These are phyloP conservation scores for Apis dorsata DNA, from an alignment of 1,140 invertebrate species.

Conservation along the genomic window DNA sequence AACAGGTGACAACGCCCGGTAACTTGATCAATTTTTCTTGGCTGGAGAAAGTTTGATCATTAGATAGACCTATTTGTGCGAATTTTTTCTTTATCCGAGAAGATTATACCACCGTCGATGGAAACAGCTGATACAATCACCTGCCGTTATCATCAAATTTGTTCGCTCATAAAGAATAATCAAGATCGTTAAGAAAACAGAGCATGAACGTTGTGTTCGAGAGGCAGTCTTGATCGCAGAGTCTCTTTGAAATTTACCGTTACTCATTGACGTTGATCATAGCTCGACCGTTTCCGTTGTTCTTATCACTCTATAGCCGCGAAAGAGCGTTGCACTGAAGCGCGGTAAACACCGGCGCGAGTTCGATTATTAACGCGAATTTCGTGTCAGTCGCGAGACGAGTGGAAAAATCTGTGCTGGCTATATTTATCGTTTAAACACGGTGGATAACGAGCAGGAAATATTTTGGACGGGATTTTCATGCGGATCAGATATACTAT, in stretches of 20 bases:
- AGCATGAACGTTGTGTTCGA: not conserved
- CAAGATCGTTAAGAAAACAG: not conserved
- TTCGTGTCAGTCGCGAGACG: not conserved
- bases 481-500: no score
- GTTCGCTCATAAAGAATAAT: no score
- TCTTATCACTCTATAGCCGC: constrained; percentile 27
- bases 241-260: constrained; percentile 38
- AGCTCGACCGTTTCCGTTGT: constrained; percentile 15
- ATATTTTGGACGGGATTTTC: not conserved
- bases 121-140: constrained; percentile 6
- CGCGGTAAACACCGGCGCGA: not conserved
- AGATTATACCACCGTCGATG: no score
- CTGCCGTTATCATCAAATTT: not conserved
- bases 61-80: not conserved
- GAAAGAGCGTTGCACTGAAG: not conserved
- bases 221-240: not conserved
- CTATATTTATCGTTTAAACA: not conserved
- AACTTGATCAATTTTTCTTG: not conserved
- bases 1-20: constrained; percentile 39
- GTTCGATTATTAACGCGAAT: not conserved
- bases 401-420: not conserved
- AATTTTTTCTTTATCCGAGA: not conserved
- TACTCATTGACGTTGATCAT: constrained; percentile 46
- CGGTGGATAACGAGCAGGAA: not conserved
- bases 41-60: constrained; percentile 15